Evolutionary conservation across 2,797 vertebrate species (phyloP).

Genomic region (Limosa lapponica): DNA sequence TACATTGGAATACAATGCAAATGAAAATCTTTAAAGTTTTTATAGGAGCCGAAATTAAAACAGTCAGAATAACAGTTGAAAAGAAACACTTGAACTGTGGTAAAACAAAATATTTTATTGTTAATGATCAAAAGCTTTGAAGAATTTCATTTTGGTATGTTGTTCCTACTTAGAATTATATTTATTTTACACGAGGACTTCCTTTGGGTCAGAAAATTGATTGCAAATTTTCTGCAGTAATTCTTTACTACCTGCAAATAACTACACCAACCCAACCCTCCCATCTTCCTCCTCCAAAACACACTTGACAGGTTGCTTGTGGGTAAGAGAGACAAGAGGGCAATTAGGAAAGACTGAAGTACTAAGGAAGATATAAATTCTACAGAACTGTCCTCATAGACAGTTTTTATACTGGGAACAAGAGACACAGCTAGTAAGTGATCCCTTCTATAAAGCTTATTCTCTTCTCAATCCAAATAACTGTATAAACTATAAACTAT

Average conservation of each 20-base stretch:
- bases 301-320: not conserved
- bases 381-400: not conserved
- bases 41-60: not conserved
- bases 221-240: not conserved
- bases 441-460: not conserved
- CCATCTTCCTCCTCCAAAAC: not conserved
- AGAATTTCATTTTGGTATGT: not conserved
- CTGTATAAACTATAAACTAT: not conserved
- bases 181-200: not conserved
- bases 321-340: not conserved
- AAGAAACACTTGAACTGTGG: not conserved
- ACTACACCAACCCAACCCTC: not conserved
- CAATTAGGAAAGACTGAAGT: not conserved
- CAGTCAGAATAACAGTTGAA: not conserved
- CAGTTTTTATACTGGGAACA: accelerated
- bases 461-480: not conserved
- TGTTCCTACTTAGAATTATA: not conserved
- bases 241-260: not conserved
- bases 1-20: not conserved
- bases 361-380: not conserved
- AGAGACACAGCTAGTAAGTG: not conserved
- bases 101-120: not conserved
- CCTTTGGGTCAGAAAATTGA: not conserved
- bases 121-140: not conserved
- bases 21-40: not conserved